Percentiles rank a stretch among this genome's conserved stretches.
Evolutionary conservation across 2,888 invertebrate genomes (phyloP).

Genomic region (Dicyrtoma fusca): DNA sequence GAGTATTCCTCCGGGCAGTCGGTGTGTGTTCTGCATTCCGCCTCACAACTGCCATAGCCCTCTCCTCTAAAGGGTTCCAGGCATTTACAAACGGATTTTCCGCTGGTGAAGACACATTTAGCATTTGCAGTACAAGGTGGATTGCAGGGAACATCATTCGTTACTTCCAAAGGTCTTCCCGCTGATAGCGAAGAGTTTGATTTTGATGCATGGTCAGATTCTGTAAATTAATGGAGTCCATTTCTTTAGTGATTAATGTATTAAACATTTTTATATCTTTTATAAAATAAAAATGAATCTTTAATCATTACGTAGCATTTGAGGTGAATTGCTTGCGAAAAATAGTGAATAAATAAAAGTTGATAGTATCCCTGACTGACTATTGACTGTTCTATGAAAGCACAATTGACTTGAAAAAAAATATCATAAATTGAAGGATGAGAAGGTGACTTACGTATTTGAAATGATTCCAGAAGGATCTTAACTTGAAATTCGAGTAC

Average conservation of each 20-base stretch:
- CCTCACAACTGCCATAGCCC: constrained; percentile 9
- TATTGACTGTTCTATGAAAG: not conserved
- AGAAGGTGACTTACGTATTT: not conserved
- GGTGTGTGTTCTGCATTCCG: constrained; percentile 46
- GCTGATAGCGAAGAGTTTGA: not conserved
- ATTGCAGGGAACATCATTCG: constrained; percentile 25
- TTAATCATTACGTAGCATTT: too few relatives aligned
- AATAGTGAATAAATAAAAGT: too few relatives aligned
- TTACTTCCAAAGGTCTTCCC: not conserved
- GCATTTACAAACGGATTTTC: constrained; percentile 17
- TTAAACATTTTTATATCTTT: too few relatives aligned
- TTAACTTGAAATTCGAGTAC: constrained; percentile 21
- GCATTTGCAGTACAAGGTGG: constrained; percentile 32
- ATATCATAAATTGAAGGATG: not conserved
- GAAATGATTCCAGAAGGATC: not conserved
- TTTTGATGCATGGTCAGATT: not conserved
- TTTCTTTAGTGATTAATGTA: too few relatives aligned
- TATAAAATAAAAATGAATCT: too few relatives aligned
- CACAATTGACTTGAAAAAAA: not conserved
- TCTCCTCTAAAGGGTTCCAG: constrained; percentile 30
- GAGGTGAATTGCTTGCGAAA: too few relatives aligned
- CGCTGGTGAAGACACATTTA: constrained; percentile 26
- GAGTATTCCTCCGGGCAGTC: constrained; percentile 52
- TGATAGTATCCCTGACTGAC: not conserved
- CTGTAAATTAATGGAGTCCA: not conserved